A percentile compares a stretch with the other conserved stretches of the same genome.
These are phyloP conservation scores for Agonum fuliginosum DNA, from an alignment of 2,888 invertebrate genomes.

Conservation along the genomic window DNA sequence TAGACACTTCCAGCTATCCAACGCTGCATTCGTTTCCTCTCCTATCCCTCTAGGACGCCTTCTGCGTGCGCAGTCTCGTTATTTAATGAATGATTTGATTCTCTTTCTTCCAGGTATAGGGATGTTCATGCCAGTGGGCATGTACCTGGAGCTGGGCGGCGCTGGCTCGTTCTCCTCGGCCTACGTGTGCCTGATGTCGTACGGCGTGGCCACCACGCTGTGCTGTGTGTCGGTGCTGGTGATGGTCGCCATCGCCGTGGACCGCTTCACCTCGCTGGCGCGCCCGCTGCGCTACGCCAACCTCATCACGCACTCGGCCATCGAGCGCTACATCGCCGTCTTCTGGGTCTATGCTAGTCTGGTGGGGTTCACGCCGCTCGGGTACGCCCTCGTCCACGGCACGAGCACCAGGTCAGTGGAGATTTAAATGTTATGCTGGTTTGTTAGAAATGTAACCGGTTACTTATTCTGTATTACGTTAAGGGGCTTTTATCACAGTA, in stretches of 20 bases:
- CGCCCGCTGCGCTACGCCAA: conserved; percentile 79
- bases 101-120: conserved; percentile 76
- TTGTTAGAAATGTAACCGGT: no score
- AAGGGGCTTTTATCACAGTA: no score
- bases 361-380: conserved; percentile 76
- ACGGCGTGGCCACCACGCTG: conserved; percentile 76
- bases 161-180: conserved; percentile 71
- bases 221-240: conserved; percentile 78
- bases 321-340: conserved; percentile 75
- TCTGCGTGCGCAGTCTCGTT: conserved; percentile 79
- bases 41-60: no score
- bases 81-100: conserved; percentile 77
- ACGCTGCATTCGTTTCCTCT: no score
- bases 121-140: conserved; percentile 77
- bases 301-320: conserved; percentile 78
- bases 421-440: no score
- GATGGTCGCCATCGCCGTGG: conserved; percentile 79
- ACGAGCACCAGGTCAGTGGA: conserved; percentile 67
- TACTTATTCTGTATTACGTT: background rate
- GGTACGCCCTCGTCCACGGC: conserved; percentile 72
- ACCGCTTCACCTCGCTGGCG: conserved; percentile 78
- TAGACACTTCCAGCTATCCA: no score
- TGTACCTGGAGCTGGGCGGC: conserved; percentile 76
- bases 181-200: conserved; percentile 75
- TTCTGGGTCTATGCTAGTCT: conserved; percentile 77